Percentiles rank a stretch among this genome's conserved stretches.
Evolutionary conservation across 2,113 vertebrate genomes (phyloP).

Genomic region (Perognathus longimembris): DNA sequence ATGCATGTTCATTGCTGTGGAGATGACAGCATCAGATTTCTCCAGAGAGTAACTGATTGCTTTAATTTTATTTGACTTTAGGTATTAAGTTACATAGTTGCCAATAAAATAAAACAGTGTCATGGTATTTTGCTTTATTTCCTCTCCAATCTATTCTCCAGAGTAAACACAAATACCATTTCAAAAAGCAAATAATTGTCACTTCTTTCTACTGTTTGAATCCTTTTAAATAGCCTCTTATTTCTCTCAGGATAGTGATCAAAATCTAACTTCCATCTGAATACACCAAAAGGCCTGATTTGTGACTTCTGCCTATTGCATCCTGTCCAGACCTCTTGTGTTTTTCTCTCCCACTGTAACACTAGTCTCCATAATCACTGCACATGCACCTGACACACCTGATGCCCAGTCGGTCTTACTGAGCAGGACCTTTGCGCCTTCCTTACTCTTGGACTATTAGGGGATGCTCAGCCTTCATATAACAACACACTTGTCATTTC

Average conservation of each 20-base stretch:
- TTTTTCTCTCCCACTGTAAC: not conserved
- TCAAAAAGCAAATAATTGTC: constrained; percentile 17
- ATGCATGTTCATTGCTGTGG: not conserved
- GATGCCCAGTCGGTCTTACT: not conserved
- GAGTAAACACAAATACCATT: not conserved
- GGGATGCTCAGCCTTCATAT: not conserved
- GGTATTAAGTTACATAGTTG: constrained; percentile 31
- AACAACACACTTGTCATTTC: not conserved
- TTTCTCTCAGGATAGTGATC: not conserved
- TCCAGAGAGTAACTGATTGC: not conserved
- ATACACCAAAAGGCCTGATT: not conserved
- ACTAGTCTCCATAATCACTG: not conserved
- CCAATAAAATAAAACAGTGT: constrained; percentile 7
- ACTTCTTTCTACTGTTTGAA: not conserved
- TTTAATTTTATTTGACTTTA: constrained; percentile 8
- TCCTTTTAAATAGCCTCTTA: not conserved
- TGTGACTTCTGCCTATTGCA: not conserved
- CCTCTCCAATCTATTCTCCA: not conserved
- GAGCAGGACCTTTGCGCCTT: not conserved
- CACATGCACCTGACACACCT: too few species aligned
- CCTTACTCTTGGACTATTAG: not conserved
- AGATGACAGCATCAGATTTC: not conserved
- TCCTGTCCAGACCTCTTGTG: not conserved
- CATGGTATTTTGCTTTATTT: not conserved
- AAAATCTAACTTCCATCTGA: not conserved